Evolutionary conservation across 1,140 invertebrate genomes (phyloP), one percentile per base, ranked within the genome.

Genomic region (Neoseiulus cucumeris): DNA sequence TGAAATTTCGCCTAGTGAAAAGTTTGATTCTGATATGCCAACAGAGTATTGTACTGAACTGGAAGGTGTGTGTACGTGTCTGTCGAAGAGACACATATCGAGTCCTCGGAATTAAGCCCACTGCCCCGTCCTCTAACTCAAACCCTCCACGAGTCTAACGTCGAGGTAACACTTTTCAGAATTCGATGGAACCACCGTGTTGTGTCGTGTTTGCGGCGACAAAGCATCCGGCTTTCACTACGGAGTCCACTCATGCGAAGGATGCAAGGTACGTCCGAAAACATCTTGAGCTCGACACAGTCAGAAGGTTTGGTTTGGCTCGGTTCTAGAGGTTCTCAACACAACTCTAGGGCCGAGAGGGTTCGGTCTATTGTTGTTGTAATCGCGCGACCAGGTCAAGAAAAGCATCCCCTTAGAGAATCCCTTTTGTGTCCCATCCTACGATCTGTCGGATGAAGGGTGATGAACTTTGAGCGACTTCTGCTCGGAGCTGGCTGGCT

Each of bases 221-320:
- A 96, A 96, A 76, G 93, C 95, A 51, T 95, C 91, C 64, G 95
- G 95, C 29, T 98, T 98, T 77, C 94, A 98, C 77, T 98, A 98
- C 83, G 95, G 94, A 33, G 94, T 98, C 68, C 95, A 96, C 72
- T 95, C 91, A 65, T 98, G 95, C 78, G 95, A 98, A 80, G 95
- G 95, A 72, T 98, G 95, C 81, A 98, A 98, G 85, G 94, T 98
- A 82, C 85, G 84, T 78, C 28, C 47, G 7, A 39, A 39, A 39
- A n/a, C n/a, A 42, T 67, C 25, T 45, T 28, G 18, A 28, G 42
- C 18, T 20, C 20, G 30, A 20, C 22, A 22, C 39, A n/a, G 65
- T 66, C 18, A 22, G 25, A 5, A 66, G 22, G 45, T 39, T 39
- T 39, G 4, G 45, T 29, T 25, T 51, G 28, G 22, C 22, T 25